Conservation (phyloP, 1,140 invertebrate genomes). For the Paracyclopina nana region DNA sequence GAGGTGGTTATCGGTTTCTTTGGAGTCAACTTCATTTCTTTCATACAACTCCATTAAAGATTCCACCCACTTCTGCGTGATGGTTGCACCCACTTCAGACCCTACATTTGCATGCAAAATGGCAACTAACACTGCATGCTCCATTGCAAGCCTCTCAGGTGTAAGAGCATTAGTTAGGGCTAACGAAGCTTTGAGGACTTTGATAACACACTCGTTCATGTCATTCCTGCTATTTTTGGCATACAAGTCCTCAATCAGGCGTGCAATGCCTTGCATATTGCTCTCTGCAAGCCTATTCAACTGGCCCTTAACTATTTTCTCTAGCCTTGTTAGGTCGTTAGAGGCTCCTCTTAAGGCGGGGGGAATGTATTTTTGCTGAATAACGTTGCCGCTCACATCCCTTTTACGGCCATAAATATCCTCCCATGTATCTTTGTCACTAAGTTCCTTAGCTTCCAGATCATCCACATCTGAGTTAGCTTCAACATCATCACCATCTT, state of each 20-base stretch:
- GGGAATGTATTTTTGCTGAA: constrained; percentile 49
- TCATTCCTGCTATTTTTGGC: constrained; percentile 52
- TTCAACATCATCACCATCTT: constrained; percentile 1
- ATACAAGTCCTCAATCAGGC: constrained; percentile 38
- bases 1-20: constrained; percentile 64
- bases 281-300: constrained; percentile 68
- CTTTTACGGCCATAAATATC: constrained; percentile 18
- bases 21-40: constrained; percentile 37
- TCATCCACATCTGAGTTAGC: not conserved
- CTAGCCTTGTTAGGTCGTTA: not conserved
- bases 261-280: constrained; percentile 61
- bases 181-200: constrained; percentile 44
- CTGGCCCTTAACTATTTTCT: constrained; percentile 37
- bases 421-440: constrained; percentile 6
- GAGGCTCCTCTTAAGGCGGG: constrained; percentile 46
- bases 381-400: constrained; percentile 8
- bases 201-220: constrained; percentile 53
- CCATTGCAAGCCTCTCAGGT: constrained; percentile 56
- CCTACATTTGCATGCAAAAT: constrained; percentile 76
- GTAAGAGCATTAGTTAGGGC: constrained; percentile 26
- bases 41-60: constrained; percentile 26
- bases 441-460: not conserved
- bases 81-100: constrained; percentile 40
- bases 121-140: constrained; percentile 58
- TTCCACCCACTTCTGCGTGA: constrained; percentile 16